These are phyloP conservation scores for Pachypeltis micranthus DNA, from an alignment of 1,140 invertebrate species.

Conservation along the genomic window DNA sequence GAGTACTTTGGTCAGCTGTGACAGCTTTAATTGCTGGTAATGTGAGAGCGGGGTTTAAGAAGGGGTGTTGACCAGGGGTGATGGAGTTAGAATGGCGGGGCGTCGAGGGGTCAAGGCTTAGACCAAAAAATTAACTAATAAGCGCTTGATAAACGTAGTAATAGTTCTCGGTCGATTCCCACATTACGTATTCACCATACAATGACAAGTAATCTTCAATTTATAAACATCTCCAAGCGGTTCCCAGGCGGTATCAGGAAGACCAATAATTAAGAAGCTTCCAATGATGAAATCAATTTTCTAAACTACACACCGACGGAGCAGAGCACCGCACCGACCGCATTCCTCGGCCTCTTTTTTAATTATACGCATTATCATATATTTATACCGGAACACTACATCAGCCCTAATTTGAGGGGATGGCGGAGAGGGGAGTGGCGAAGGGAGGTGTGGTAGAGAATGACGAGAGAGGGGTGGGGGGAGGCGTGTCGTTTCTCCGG, in stretches of 20 bases:
- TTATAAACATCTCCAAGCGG: slow-evolving; percentile 15
- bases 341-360: slow-evolving; percentile 9
- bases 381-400: slow-evolving; percentile 14
- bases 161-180: slow-evolving; percentile 7
- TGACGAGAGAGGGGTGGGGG: not conserved
- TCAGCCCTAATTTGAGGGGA: slow-evolving; percentile 13
- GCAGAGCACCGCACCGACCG: slow-evolving; percentile 8
- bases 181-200: slow-evolving; percentile 14
- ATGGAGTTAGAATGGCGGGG: too few species aligned
- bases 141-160: slow-evolving; percentile 4
- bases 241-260: slow-evolving; percentile 15
- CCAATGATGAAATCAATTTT: slow-evolving; percentile 17
- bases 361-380: slow-evolving; percentile 17
- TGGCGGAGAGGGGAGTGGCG: not conserved
- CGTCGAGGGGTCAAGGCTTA: too few species aligned
- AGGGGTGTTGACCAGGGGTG: too few species aligned
- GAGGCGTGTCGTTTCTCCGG: not conserved
- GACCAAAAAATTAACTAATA: not conserved
- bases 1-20: too few species aligned
- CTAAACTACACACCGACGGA: slow-evolving; percentile 15
- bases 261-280: slow-evolving; percentile 15
- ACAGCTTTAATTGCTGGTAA: too few species aligned
- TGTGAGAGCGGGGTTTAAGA: too few species aligned
- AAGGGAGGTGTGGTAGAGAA: not conserved
- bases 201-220: slow-evolving; percentile 17